Percentiles rank a stretch among this genome's conserved stretches.
Conservation (phyloP, 2,113 vertebrate species). For the Equus quagga region DNA sequence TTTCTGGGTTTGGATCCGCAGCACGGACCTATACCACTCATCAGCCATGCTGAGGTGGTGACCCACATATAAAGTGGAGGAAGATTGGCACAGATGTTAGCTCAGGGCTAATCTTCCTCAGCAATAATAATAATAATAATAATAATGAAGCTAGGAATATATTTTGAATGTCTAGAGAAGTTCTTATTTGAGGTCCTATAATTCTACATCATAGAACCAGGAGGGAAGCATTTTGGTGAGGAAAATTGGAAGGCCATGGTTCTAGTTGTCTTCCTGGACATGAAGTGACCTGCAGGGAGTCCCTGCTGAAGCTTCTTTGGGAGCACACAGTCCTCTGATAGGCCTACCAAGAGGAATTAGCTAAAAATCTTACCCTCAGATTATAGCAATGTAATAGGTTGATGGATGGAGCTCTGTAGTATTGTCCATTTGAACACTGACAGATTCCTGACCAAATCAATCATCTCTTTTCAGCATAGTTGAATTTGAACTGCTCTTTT, state of each 20-base stretch:
- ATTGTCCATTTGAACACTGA: conserved; percentile 16
- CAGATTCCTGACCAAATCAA: conserved; percentile 16
- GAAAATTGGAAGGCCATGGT: not conserved
- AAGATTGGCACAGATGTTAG: no score
- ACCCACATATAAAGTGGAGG: no score
- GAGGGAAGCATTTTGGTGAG: not conserved
- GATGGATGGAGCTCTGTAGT: not conserved
- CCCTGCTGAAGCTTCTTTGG: not conserved
- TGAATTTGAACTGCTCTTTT: conserved; percentile 54
- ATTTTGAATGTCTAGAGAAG: not conserved
- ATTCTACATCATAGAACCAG: not conserved
- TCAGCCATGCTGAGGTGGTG: no score
- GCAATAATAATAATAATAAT: no score
- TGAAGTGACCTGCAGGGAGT: not conserved
- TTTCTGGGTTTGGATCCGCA: no score
- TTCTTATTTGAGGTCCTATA: not conserved
- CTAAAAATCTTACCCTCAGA: conserved; percentile 13
- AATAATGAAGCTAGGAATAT: not conserved
- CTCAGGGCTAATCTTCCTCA: no score
- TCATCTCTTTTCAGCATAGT: conserved; percentile 17
- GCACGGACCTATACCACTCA: no score
- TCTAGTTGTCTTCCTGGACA: not conserved
- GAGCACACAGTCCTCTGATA: not conserved
- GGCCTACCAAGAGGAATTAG: not conserved
- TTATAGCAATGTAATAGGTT: not conserved